Conservation (phyloP, 35 echinoderm and acorn worm species). For the Lytechinus variegatus region DNA sequence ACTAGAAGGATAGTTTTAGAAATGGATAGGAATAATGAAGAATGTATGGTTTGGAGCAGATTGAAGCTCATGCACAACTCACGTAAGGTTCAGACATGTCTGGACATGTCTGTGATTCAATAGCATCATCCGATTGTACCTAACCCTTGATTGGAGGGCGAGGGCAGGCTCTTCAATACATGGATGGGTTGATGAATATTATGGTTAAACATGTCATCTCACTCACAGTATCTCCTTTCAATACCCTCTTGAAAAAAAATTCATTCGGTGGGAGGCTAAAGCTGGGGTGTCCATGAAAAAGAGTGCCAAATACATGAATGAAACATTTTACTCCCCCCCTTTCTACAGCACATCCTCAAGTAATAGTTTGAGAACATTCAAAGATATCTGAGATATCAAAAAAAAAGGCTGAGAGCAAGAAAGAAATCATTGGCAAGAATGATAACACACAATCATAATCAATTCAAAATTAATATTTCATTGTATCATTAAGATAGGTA, state of each 20-base stretch:
- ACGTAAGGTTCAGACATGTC: slow-evolving; percentile 21
- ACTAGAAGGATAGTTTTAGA: neutral
- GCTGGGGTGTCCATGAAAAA: neutral
- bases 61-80: slow-evolving; percentile 25
- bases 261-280: neutral
- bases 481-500: neutral
- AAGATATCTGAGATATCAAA: too few relatives aligned
- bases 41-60: slow-evolving; percentile 24
- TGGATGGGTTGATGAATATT: neutral
- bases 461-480: neutral
- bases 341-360: neutral
- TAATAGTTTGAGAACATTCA: too few relatives aligned
- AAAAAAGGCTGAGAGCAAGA: too few relatives aligned
- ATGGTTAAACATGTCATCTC: neutral
- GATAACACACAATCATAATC: neutral
- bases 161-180: neutral
- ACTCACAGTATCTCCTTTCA: neutral
- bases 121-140: slow-evolving; percentile 22
- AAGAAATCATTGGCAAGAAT: too few relatives aligned
- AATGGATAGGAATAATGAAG: neutral
- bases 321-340: neutral
- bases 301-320: neutral
- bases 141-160: slow-evolving; percentile 15
- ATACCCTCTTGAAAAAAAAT: neutral
- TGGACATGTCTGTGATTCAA: slow-evolving; percentile 39